Conservation (phyloP, 2,888 invertebrate genomes). For the Ochlodes sylvanus region DNA sequence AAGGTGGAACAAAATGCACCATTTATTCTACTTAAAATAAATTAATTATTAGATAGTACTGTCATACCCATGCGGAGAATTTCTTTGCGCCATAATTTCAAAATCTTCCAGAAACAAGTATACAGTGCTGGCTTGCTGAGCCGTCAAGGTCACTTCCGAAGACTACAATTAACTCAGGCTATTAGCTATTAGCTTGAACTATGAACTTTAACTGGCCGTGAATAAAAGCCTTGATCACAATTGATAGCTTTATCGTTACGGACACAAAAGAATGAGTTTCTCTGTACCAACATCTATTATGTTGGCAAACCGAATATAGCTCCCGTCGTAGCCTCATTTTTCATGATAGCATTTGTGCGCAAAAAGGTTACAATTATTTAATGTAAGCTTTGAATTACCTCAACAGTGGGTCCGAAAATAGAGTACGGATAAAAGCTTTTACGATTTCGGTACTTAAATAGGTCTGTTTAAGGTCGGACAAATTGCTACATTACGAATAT, state of each 20-base stretch:
- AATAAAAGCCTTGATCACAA: background rate
- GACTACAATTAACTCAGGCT: background rate
- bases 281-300: background rate
- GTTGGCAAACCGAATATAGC: background rate
- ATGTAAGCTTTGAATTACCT: background rate
- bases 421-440: background rate
- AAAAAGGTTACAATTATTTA: constrained; percentile 24
- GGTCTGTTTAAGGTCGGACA: no score
- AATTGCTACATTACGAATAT: no score
- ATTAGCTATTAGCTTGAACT: background rate
- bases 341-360: constrained; percentile 10
- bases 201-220: background rate
- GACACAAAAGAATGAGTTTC: background rate
- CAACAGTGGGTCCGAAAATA: constrained; percentile 18
- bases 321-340: background rate
- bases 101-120: no score
- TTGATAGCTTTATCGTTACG: constrained; percentile 4
- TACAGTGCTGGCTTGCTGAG: no score
- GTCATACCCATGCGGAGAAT: no score
- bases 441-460: background rate
- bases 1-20: no score
- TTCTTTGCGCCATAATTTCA: no score
- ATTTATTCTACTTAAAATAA: no score
- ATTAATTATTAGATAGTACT: no score
- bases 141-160: background rate